A percentile compares a stretch with the other conserved stretches of the same genome.
These are phyloP conservation scores for Clarias fuscus DNA, from an alignment of 2,797 vertebrate genomes.

Conservation along the genomic window DNA sequence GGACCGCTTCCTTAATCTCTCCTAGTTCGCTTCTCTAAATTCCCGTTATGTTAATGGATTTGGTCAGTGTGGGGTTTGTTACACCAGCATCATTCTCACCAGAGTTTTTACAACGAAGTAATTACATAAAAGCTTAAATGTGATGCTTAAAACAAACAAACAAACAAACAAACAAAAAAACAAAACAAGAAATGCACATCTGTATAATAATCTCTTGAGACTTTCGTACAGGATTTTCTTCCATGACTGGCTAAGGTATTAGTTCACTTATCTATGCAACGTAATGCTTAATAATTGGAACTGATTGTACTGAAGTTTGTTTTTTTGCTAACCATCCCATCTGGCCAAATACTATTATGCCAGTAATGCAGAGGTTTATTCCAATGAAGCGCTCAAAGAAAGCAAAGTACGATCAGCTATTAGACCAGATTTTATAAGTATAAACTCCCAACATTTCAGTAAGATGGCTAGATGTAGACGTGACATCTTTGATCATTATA, in stretches of 20 bases:
- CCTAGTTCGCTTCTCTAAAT: conserved; percentile 9
- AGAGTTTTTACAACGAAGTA: neutral
- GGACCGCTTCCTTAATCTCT: conserved; percentile 16
- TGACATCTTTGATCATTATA: neutral
- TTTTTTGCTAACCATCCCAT: neutral
- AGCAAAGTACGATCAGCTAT: neutral
- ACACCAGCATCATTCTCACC: neutral
- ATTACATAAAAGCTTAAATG: neutral
- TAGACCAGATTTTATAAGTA: neutral
- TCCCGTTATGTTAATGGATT: neutral
- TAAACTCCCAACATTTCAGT: neutral
- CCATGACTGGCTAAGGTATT: neutral
- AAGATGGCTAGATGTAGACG: neutral
- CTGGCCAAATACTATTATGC: neutral
- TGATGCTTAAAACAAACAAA: neutral
- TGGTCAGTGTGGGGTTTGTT: neutral
- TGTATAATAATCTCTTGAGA: neutral
- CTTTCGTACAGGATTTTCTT: neutral
- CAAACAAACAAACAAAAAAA: fast-evolving
- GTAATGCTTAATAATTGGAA: neutral
- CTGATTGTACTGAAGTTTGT: neutral
- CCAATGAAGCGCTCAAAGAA: neutral
- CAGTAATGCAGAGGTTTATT: neutral
- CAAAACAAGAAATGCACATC: neutral
- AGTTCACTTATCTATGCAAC: neutral